phyloP scores from a whole-genome alignment of 2,113 vertebrate genomes.

The Hydropotes inermis region DNA sequence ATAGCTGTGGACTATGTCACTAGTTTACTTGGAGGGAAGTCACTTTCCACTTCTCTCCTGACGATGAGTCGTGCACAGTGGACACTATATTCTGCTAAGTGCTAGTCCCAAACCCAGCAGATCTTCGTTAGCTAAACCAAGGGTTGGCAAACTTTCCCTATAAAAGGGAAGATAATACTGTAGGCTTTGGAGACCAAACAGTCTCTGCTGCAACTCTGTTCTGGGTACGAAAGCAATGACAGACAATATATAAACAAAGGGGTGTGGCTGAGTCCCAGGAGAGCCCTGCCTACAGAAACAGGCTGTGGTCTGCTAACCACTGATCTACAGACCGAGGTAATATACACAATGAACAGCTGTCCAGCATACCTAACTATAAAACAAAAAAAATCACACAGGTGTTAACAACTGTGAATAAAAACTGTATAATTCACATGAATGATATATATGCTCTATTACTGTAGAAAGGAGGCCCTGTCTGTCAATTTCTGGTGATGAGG shows the following conservation, averaged over 20 bases:
- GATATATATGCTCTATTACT: not conserved
- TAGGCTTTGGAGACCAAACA: not conserved
- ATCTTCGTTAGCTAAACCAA: not conserved
- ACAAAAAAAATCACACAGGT: not conserved
- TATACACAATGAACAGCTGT: not conserved
- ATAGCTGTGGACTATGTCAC: not conserved
- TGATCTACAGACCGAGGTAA: not conserved
- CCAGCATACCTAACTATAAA: not conserved
- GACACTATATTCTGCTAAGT: not conserved
- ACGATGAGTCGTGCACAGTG: rapidly evolving
- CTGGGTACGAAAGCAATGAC: not conserved
- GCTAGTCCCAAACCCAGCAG: not conserved
- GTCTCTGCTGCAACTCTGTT: not conserved
- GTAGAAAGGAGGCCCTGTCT: not conserved
- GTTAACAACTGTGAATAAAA: not conserved
- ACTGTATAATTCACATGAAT: not conserved
- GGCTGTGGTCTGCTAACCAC: not conserved
- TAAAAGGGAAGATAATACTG: not conserved
- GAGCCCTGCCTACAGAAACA: not conserved
- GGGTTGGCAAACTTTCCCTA: not conserved
- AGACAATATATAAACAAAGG: not conserved
- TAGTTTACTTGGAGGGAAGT: not conserved
- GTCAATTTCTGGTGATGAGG: not conserved
- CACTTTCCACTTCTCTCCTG: not conserved
- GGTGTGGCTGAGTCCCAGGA: not conserved